phyloP scores from a whole-genome alignment of 1,140 invertebrate species.

The Campodea augens region DNA sequence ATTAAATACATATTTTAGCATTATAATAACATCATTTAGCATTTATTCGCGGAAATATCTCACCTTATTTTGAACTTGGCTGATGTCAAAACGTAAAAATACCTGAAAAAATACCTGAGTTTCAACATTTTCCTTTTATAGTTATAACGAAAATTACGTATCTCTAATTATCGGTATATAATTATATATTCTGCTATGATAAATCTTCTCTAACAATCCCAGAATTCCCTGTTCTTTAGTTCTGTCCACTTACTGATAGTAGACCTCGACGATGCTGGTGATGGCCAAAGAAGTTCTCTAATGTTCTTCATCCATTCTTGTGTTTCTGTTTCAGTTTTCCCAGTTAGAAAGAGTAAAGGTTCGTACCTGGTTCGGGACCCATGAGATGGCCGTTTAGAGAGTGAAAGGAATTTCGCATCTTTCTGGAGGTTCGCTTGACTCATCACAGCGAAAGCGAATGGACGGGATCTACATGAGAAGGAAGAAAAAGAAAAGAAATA shows the following conservation, averaged over 20 bases:
- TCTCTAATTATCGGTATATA: background rate
- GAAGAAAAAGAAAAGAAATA: background rate
- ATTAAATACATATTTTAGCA: background rate
- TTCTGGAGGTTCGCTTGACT: too few relatives aligned
- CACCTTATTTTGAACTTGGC: too few relatives aligned
- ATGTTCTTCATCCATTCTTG: slow-evolving; percentile 33
- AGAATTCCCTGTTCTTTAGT: background rate
- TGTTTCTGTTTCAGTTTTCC: slow-evolving; percentile 29
- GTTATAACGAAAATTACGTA: too few relatives aligned
- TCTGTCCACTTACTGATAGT: slow-evolving; percentile 11
- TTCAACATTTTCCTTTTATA: too few relatives aligned
- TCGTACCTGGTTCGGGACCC: slow-evolving; percentile 23
- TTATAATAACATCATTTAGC: too few relatives aligned
- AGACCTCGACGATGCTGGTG: slow-evolving; percentile 21
- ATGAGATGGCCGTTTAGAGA: too few relatives aligned
- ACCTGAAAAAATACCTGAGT: too few relatives aligned
- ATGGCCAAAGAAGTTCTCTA: slow-evolving; percentile 26
- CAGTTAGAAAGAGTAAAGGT: slow-evolving; percentile 29
- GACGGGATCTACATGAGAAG: slow-evolving; percentile 21
- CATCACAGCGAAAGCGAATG: slow-evolving; percentile 34
- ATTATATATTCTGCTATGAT: background rate
- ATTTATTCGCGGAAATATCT: too few relatives aligned
- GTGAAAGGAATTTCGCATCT: too few relatives aligned
- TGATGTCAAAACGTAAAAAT: too few relatives aligned
- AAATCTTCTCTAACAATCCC: background rate